Base-by-base conservation (phyloP, 2,888 invertebrate genomes). In the Oxycera nigricornis region DNA sequence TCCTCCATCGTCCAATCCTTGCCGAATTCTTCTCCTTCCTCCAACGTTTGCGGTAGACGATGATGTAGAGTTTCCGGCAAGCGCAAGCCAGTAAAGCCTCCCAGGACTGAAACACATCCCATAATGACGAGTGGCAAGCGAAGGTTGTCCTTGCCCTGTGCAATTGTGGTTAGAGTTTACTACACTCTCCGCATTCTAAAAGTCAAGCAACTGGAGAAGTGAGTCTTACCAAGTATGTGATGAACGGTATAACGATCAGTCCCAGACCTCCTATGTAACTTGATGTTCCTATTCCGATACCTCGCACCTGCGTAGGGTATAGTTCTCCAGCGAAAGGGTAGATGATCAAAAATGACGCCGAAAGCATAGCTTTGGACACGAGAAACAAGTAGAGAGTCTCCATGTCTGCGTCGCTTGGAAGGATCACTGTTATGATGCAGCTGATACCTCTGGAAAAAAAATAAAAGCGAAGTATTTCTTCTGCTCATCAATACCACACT, bases 241-340 rank as follows among this genome's bases (percentile, higher is more conserved):
- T 91, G 85, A 95, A 95, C 11, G 96, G 96, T 82, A 96, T 96
- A 73, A 95, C 90, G 77, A 95, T 93, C 59, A 96, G 87, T 46
- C 96, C 96, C 77, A 95, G 87, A 72, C 96, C 96, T 70, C 94
- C 95, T 78, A 96, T 92, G 82, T 96, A 96, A 17, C 95, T 94
- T 1, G 95, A 95, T 72, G 94, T 92, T 61, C 96, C 96, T 79
- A 96, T 95, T 17, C 96, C 96, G 73, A 96, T 88, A 1, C 96
- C 96, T 79, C 96, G 88, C 59, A 95, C 88, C 83, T 94, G 94
- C 1, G 96, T 96, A 1, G 96, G 96, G 85, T 96, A 96, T 24
- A 96, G 84, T 86, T 96, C 96, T 9, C 94, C 94, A 79, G 95
- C 95, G 84, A 96, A 96, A 0, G 96, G 95, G 84, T 96, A 96